Evolutionary conservation across 2,888 invertebrate species (phyloP), one percentile per base, ranked within the genome.

Genomic region (Drosophila bunnanda): DNA sequence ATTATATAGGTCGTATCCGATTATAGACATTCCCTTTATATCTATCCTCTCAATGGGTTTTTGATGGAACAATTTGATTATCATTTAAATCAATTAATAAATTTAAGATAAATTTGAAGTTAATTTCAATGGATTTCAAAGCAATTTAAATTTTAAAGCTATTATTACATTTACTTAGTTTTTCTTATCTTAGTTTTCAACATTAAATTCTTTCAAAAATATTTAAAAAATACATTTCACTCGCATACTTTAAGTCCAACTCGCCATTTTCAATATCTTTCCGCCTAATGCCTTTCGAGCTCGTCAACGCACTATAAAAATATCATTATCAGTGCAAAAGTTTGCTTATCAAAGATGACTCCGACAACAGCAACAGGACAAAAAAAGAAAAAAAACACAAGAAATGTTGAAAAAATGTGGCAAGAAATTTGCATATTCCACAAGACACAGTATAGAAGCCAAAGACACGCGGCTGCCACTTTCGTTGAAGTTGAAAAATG

Each of bases 301-400:
- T 83, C 82, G 82, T 86, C 86, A 86, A 80, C 80, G 85, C 88
- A 82, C 85, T 87, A 85, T 87, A 80, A 85, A 85, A 85, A 85
- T 87, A 87, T 84, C 85, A 85, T 85, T 85, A 85, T 85, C 85
- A 78, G 77, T 80, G 82, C 61, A 71, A 85, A 83, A 85, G 77
- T 82, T 87, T 80, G 77, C 76, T 80, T 82, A 79, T 80, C 67
- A 72, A 85, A 84, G 61, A 71, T 72, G 79, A 76, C 79, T 79
- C 72, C 77, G 77, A 77, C 77, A 77, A 72, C 44, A 69, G 67
- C 57, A 69, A 58, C 67, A 69, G 30, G 48, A 46, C 22, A 52
- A n/a, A n/a, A 22, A 48, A 50, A 28, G 28, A 50, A 39, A 30
- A 20, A 28, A 30, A 62, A 41, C 30, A 4, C 67, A 62, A 68